phyloP scores from a whole-genome alignment of 1,140 invertebrate genomes.

The Rhynchophorus ferrugineus region DNA sequence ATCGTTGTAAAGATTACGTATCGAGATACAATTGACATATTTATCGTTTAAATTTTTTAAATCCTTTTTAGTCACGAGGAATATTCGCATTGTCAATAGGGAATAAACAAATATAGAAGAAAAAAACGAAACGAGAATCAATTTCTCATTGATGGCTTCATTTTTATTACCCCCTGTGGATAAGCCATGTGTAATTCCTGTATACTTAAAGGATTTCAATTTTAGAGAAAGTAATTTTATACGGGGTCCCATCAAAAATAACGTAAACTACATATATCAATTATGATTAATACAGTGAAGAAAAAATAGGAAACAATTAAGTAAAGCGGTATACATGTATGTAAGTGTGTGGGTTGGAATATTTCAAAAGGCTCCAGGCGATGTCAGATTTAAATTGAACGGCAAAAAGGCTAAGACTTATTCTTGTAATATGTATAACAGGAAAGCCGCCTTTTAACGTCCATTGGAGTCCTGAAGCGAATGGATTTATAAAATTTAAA shows the following conservation, averaged over 20 bases:
- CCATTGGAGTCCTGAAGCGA: background rate
- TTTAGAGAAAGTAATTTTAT: background rate
- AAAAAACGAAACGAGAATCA: background rate
- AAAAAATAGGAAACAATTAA: background rate
- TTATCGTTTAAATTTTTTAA: too few relatives aligned
- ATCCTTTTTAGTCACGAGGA: too few relatives aligned
- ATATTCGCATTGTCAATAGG: too few relatives aligned
- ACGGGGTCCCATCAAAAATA: too few relatives aligned
- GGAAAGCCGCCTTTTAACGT: background rate
- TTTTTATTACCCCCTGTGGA: background rate
- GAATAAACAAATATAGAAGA: too few relatives aligned
- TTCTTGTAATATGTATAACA: background rate
- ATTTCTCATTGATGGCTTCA: background rate
- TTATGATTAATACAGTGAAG: too few relatives aligned
- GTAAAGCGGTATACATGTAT: background rate
- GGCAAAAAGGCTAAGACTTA: background rate
- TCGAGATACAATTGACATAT: too few relatives aligned
- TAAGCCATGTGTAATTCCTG: background rate
- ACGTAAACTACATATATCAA: too few relatives aligned
- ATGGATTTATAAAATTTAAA: background rate
- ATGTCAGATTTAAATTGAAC: background rate
- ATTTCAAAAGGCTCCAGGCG: background rate
- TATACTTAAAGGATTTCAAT: background rate
- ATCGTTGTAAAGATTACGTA: too few relatives aligned
- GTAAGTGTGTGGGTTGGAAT: background rate